These are phyloP conservation scores for Apotomis betuletana DNA, from an alignment of 2,888 invertebrate species.

Conservation along the genomic window DNA sequence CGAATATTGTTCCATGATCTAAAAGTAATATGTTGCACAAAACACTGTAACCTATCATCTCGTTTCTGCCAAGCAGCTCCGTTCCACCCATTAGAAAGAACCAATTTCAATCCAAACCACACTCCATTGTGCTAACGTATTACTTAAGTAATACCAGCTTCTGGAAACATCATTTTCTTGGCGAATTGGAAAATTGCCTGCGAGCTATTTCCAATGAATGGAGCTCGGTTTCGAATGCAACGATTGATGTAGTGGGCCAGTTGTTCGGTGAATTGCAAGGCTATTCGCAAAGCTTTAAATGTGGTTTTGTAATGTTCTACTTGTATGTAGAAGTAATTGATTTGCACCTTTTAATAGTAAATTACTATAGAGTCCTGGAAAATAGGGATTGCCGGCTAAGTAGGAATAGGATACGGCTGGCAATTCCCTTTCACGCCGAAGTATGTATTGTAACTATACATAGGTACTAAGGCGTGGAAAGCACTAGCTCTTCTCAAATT, in stretches of 20 bases:
- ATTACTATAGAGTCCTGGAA: too few species aligned
- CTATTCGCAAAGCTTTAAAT: background rate
- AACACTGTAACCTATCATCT: background rate
- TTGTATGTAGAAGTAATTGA: too few species aligned
- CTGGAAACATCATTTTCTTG: conserved; percentile 36
- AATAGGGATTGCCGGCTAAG: too few species aligned
- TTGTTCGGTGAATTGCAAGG: conserved; percentile 6
- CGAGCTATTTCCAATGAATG: conserved; percentile 18
- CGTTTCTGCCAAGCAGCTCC: conserved; percentile 8
- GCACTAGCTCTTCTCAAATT: too few species aligned
- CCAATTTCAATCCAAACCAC: conserved; percentile 18
- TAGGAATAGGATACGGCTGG: too few species aligned
- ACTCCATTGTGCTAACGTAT: conserved; percentile 22
- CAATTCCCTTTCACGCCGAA: too few species aligned
- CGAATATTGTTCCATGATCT: too few species aligned
- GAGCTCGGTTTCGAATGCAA: conserved; percentile 32
- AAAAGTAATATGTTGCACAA: background rate
- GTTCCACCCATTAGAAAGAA: conserved; percentile 5
- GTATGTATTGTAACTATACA: too few species aligned
- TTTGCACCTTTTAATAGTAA: too few species aligned
- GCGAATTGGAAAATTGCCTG: conserved; percentile 34
- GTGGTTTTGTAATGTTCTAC: too few species aligned
- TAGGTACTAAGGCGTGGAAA: too few species aligned
- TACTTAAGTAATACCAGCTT: conserved; percentile 29
- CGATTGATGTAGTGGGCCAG: background rate